Evolutionary conservation across 2,888 invertebrate species (phyloP).

Genomic region (Dorcus parallelipipedus): DNA sequence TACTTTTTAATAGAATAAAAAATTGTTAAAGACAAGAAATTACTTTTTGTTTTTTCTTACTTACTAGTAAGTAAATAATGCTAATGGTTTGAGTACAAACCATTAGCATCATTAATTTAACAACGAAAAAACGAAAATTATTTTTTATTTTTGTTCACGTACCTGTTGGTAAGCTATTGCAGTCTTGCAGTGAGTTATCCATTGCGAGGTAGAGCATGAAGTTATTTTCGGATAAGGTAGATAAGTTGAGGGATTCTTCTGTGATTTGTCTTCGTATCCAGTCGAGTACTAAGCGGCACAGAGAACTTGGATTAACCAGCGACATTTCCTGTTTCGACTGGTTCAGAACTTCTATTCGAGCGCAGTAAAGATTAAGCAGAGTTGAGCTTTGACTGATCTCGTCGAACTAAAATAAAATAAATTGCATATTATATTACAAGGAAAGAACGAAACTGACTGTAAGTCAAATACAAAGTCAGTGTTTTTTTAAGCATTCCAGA

Average conservation of each 20-base stretch:
- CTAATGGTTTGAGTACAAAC: too few relatives aligned
- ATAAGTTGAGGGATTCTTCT: slow-evolving; percentile 42
- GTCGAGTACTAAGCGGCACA: slow-evolving; percentile 62
- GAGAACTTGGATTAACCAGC: slow-evolving; percentile 54
- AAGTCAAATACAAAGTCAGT: too few relatives aligned
- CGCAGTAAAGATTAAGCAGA: slow-evolving; percentile 62
- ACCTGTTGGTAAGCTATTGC: slow-evolving; percentile 65
- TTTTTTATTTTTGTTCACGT: background rate
- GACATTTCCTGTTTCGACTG: slow-evolving; percentile 67
- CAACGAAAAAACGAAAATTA: too few relatives aligned
- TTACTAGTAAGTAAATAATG: too few relatives aligned
- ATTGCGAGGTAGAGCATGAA: slow-evolving; percentile 73
- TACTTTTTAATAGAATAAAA: too few relatives aligned
- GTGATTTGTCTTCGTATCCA: slow-evolving; percentile 56
- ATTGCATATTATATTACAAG: background rate
- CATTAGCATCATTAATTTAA: too few relatives aligned
- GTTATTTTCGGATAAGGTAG: slow-evolving; percentile 59
- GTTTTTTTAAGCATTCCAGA: too few relatives aligned
- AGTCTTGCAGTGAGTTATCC: slow-evolving; percentile 75
- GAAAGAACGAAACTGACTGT: too few relatives aligned
- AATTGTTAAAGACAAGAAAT: too few relatives aligned
- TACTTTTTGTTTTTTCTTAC: too few relatives aligned
- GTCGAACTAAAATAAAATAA: slow-evolving; percentile 54
- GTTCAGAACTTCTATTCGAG: slow-evolving; percentile 72
- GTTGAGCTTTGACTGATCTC: slow-evolving; percentile 62